A percentile compares a stretch with the other conserved stretches of the same genome.
These are phyloP conservation scores for Neomonachus schauinslandi DNA, from an alignment of 2,113 vertebrate genomes.

Conservation along the genomic window DNA sequence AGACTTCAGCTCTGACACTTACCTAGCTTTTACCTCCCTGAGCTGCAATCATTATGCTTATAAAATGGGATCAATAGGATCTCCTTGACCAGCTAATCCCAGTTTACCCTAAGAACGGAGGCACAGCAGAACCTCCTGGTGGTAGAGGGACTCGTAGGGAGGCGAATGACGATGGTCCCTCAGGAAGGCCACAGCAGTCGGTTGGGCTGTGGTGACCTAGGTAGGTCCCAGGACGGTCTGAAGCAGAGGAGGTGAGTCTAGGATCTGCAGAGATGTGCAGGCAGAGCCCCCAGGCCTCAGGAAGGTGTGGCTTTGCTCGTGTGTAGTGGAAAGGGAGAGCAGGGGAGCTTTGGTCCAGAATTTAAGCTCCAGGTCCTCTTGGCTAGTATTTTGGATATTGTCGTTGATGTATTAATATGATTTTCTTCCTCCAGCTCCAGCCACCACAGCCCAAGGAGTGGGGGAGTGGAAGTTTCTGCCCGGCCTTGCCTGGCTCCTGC, in stretches of 20 bases:
- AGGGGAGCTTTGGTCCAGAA: background rate
- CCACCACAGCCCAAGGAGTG: background rate
- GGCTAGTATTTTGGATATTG: background rate
- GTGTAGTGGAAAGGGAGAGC: rapidly evolving
- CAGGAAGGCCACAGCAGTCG: background rate
- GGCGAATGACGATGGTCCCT: background rate
- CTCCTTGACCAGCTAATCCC: background rate
- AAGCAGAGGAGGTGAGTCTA: background rate
- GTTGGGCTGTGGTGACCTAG: background rate
- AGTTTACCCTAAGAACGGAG: background rate
- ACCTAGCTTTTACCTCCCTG: background rate
- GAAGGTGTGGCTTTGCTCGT: background rate
- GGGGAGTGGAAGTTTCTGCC: background rate
- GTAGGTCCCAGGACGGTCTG: background rate
- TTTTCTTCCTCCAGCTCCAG: slow-evolving; percentile 46
- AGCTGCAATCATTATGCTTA: background rate
- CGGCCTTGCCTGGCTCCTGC: background rate
- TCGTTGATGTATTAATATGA: background rate
- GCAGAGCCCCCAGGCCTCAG: background rate
- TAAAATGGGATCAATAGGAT: background rate
- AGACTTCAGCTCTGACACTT: background rate
- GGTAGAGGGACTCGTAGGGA: background rate
- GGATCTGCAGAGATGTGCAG: background rate
- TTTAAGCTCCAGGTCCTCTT: background rate
- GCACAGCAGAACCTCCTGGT: background rate